Conservation (phyloP, 1,140 invertebrate species). For the Drosophila eugracilis region DNA sequence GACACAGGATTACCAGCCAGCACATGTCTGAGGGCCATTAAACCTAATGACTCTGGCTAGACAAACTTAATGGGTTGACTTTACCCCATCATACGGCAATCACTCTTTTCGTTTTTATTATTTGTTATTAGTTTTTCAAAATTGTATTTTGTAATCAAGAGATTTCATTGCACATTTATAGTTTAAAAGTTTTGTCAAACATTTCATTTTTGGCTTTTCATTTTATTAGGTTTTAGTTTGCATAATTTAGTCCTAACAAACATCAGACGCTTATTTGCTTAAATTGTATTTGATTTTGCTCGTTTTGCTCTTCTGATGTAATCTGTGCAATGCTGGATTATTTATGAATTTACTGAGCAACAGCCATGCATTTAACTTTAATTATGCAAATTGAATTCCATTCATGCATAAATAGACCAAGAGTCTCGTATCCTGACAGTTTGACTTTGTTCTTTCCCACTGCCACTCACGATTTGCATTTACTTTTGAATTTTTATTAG, state of each 20-base stretch:
- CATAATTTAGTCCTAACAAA: slow-evolving; percentile 38
- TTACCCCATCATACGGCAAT: slow-evolving; percentile 11
- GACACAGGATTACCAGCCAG: slow-evolving; percentile 11
- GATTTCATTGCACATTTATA: background rate
- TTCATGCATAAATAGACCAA: slow-evolving; percentile 70
- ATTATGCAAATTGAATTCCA: slow-evolving; percentile 77
- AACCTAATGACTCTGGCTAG: slow-evolving; percentile 46
- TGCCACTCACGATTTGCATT: slow-evolving; percentile 57
- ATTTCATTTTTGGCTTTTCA: background rate
- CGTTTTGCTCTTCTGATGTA: slow-evolving; percentile 16
- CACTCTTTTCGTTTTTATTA: no score
- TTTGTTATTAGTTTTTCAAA: no score
- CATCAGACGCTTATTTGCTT: slow-evolving; percentile 42
- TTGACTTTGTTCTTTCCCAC: slow-evolving; percentile 14
- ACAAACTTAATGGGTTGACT: slow-evolving; percentile 48
- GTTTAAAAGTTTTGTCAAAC: background rate
- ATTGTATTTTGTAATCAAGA: background rate
- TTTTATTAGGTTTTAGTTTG: slow-evolving; percentile 36
- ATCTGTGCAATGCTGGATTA: slow-evolving; percentile 31
- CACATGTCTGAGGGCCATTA: slow-evolving; percentile 33
- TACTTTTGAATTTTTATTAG: slow-evolving; percentile 77
- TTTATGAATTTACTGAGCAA: slow-evolving; percentile 47
- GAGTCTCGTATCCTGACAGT: slow-evolving; percentile 23
- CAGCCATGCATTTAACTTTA: slow-evolving; percentile 69
- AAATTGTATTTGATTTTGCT: slow-evolving; percentile 41